These are phyloP conservation scores for Tolmerus cingulatus DNA, from an alignment of 2,888 invertebrate genomes.

Conservation along the genomic window DNA sequence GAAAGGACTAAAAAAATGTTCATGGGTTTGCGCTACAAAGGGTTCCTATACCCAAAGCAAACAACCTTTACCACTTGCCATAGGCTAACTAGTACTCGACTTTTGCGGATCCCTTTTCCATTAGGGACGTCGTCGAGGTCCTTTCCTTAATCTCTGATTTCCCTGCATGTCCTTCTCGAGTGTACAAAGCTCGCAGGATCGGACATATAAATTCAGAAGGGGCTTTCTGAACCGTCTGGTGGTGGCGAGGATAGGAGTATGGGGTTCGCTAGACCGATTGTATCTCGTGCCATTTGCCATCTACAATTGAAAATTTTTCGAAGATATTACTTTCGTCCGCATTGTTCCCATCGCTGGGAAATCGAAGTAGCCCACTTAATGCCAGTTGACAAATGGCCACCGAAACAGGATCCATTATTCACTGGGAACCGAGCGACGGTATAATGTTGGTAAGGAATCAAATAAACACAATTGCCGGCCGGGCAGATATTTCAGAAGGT, in stretches of 20 bases:
- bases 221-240: not conserved
- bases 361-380: constrained; percentile 38
- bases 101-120: not conserved
- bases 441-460: constrained; percentile 36
- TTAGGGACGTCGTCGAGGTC: not conserved
- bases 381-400: constrained; percentile 35
- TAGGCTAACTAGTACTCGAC: not conserved
- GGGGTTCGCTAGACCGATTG: not conserved
- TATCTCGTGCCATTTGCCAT: constrained; percentile 33
- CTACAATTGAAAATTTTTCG: constrained; percentile 37
- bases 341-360: not conserved
- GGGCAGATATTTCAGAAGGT: not conserved
- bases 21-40: not conserved
- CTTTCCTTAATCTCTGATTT: not conserved
- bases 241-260: not conserved
- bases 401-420: constrained; percentile 31
- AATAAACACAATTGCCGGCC: constrained; percentile 36
- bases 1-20: not conserved
- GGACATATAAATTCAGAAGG: not conserved
- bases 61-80: not conserved
- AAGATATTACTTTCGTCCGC: constrained; percentile 1
- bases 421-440: not conserved
- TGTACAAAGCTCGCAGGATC: not conserved
- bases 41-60: not conserved
- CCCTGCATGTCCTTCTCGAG: not conserved